Conservation (phyloP, 2,888 invertebrate species). For the Lycia hirtaria region DNA sequence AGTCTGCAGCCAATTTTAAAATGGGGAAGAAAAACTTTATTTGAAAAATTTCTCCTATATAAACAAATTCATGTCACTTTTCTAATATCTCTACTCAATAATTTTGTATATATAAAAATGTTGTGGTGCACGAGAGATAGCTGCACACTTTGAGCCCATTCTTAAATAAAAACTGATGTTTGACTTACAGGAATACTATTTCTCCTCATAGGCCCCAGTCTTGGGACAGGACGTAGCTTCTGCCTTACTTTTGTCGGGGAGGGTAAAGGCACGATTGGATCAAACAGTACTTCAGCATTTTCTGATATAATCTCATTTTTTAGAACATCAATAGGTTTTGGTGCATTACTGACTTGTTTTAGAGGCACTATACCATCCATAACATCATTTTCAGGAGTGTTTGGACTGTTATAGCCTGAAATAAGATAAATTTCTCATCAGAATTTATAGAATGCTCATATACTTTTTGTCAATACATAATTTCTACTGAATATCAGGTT, state of each 20-base stretch:
- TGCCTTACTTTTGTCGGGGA: conserved; percentile 87
- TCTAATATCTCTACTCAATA: too few species aligned
- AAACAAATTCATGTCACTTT: too few species aligned
- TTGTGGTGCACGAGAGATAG: too few species aligned
- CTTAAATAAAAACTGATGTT: too few species aligned
- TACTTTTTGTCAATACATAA: background rate
- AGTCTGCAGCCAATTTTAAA: too few species aligned
- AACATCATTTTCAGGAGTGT: conserved; percentile 65
- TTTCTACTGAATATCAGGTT: too few species aligned
- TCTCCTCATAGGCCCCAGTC: conserved; percentile 86
- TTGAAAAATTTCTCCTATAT: too few species aligned
- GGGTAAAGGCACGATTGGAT: conserved; percentile 81
- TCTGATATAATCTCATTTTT: conserved; percentile 79
- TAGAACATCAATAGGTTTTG: conserved; percentile 68
- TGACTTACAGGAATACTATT: conserved; percentile 85
- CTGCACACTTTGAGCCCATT: too few species aligned
- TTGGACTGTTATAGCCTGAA: conserved; percentile 68
- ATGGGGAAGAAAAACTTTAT: too few species aligned
- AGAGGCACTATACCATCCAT: conserved; percentile 79
- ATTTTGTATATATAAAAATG: too few species aligned
- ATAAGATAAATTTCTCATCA: conserved; percentile 3
- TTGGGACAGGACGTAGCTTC: conserved; percentile 89
- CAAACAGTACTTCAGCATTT: conserved; percentile 77
- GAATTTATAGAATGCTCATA: too few species aligned
- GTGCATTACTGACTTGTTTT: conserved; percentile 54